Evolutionary conservation across 2,113 vertebrate genomes (phyloP), one percentile per base, ranked within the genome.

Genomic region (Malurus melanocephalus): DNA sequence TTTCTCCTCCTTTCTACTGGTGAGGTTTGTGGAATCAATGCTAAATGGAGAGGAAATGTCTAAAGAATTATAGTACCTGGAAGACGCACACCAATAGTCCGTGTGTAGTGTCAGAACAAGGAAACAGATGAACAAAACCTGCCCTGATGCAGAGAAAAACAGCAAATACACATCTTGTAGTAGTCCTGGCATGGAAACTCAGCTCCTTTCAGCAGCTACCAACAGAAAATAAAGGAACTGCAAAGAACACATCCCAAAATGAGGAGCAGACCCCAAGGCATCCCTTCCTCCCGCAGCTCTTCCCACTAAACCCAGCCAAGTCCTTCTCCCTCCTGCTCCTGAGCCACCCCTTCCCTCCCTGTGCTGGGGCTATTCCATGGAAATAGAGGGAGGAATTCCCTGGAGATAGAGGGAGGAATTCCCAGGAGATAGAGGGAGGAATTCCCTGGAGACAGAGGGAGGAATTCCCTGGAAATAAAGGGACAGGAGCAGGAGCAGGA

Each of bases 301-400:
- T 32, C 64, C 46, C 42, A 2, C 5, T 2, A 0, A 8, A 42
- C 35, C 6, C 2, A 0, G 5, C 2, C 35, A 0, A 1, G 11
- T 13, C 52, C 33, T 22, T 23, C 28, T 46, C 24, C 61, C 62
- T 13, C 2, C 51, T 2, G 56, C 43, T 40, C 46, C 55, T 8
- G 38, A 38, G 38, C 38, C 38, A 38, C 38, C 38, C 38, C 38
- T 38, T 38, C 38, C 38, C 38, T 38, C 38, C 38, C 38, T 38
- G 38, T 38, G 10, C 38, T 35, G 33, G 38, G 38, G 38, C 38
- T 10, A 38, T 38, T 38, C 38, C n/a, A n/a, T n/a, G n/a, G n/a
- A n/a, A n/a, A n/a, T n/a, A n/a, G n/a, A n/a, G n/a, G n/a, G n/a
- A n/a, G n/a, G n/a, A n/a, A n/a, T n/a, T n/a, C n/a, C 35, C 35